A percentile compares a stretch with the other conserved stretches of the same genome.
These are phyloP conservation scores for Platysteira castanea DNA, from an alignment of 2,113 vertebrate species.

Conservation along the genomic window DNA sequence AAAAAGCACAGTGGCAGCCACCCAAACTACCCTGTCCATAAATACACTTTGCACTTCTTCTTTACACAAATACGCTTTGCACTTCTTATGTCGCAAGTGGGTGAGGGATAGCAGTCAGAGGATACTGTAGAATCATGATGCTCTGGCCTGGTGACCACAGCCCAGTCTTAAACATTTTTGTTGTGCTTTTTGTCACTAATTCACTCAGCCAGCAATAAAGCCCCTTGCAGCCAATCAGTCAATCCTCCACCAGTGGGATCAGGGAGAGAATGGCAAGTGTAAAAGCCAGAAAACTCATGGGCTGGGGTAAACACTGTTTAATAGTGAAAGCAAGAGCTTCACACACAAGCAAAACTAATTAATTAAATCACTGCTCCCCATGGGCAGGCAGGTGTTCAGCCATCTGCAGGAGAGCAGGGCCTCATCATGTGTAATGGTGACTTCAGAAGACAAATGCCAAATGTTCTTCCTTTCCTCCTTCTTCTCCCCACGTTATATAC, in stretches of 20 bases:
- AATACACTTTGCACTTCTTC: not conserved
- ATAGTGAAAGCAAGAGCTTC: not conserved
- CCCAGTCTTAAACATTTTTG: not conserved
- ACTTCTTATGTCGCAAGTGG: not conserved
- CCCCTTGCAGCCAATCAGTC: accelerated
- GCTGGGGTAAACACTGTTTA: not conserved
- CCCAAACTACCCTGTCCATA: not conserved
- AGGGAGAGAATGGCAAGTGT: not conserved
- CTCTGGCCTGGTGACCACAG: not conserved
- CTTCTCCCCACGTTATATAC: not conserved
- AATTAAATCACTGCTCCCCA: not conserved
- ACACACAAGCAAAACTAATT: not conserved
- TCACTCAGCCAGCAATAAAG: not conserved
- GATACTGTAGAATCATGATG: not conserved
- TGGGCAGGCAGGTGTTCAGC: not conserved
- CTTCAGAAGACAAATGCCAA: not conserved
- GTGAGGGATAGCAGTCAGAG: not conserved
- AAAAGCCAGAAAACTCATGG: not conserved
- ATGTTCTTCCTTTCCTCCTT: not conserved
- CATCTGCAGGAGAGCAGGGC: not conserved
- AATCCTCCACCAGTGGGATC: not conserved
- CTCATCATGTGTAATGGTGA: accelerated
- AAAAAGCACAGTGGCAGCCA: not conserved
- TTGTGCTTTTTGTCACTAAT: not conserved
- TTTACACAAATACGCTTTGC: too few relatives aligned